These are phyloP conservation scores for Pogonus chalceus DNA, from an alignment of 1,140 invertebrate species.

Conservation along the genomic window DNA sequence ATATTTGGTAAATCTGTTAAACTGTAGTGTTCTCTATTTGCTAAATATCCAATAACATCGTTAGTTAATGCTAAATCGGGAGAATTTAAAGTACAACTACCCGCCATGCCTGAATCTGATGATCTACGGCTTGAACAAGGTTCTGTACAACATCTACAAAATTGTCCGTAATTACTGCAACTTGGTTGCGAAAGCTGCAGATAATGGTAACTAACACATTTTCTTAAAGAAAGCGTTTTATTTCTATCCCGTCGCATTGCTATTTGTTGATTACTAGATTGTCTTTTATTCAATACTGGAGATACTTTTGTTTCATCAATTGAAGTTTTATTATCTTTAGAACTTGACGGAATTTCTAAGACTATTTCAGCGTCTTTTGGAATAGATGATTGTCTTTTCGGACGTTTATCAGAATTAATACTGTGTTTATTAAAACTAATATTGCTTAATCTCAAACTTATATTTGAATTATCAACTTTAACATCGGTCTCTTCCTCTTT, in stretches of 20 bases:
- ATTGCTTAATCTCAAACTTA: slow-evolving; percentile 23
- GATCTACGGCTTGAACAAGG: slow-evolving; percentile 56
- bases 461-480: slow-evolving; percentile 14
- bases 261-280: neutral
- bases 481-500: neutral
- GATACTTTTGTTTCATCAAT: too few relatives aligned
- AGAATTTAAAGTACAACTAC: slow-evolving; percentile 60
- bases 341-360: neutral
- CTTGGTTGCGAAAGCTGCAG: slow-evolving; percentile 26
- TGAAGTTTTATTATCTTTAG: too few relatives aligned
- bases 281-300: too few relatives aligned
- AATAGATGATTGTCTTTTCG: slow-evolving; percentile 27
- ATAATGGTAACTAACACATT: slow-evolving; percentile 41
- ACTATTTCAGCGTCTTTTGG: slow-evolving; percentile 10
- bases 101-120: slow-evolving; percentile 74
- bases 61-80: slow-evolving; percentile 39
- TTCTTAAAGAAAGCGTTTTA: slow-evolving; percentile 20
- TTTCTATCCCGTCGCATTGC: neutral
- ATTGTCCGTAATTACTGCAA: slow-evolving; percentile 23
- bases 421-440: slow-evolving; percentile 28
- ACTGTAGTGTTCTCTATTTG: neutral
- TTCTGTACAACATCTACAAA: slow-evolving; percentile 49
- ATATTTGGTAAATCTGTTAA: slow-evolving; percentile 13
- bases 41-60: neutral
- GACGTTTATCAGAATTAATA: slow-evolving; percentile 31